Conservation (phyloP, 2,888 invertebrate species). For the Halictus ligatus region DNA sequence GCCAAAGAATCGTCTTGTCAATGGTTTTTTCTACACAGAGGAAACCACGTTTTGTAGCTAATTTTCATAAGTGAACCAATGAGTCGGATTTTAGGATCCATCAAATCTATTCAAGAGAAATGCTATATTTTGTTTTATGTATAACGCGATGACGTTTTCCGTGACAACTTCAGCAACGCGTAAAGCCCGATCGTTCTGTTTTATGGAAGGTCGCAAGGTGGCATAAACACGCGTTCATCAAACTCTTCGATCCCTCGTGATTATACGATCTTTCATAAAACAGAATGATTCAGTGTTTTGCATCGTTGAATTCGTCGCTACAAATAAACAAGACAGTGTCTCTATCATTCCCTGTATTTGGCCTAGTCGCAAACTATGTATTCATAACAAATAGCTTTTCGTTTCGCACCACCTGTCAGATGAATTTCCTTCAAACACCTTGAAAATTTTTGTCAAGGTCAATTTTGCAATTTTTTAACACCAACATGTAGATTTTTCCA, state of each 20-base stretch:
- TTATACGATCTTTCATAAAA: constrained; percentile 4
- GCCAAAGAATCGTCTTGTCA: no score
- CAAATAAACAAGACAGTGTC: no score
- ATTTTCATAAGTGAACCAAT: no score
- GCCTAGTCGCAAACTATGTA: neutral
- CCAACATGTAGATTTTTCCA: no score
- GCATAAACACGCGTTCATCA: neutral
- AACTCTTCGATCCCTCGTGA: neutral
- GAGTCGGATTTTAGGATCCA: no score
- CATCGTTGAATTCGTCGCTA: neutral
- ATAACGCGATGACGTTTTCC: neutral
- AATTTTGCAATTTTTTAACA: no score
- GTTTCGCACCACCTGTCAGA: neutral
- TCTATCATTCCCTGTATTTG: neutral
- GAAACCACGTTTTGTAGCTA: no score
- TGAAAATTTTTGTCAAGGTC: no score
- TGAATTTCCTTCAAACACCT: no score
- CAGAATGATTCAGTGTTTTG: neutral
- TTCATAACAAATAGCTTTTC: neutral
- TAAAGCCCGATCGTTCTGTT: neutral
- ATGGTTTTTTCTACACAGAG: no score
- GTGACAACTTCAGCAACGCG: neutral
- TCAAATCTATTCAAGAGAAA: no score
- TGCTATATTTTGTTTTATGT: neutral
- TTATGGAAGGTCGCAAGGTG: neutral